These are phyloP conservation scores for Drosophila prostipennis DNA, from an alignment of 2,888 invertebrate genomes.

Conservation along the genomic window DNA sequence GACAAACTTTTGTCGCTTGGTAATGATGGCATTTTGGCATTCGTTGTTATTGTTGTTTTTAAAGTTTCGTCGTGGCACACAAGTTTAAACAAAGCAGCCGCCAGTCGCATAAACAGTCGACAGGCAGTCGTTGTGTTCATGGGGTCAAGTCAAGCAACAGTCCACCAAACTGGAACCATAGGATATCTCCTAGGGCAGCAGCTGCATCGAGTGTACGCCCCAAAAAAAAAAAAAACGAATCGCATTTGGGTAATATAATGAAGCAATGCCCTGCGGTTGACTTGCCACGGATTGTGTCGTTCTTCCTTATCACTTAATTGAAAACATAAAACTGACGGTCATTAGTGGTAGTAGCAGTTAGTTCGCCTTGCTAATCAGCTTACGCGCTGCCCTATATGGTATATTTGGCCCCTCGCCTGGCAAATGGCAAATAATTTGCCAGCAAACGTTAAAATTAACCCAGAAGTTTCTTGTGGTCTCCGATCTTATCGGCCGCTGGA, in stretches of 20 bases:
- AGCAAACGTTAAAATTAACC: no score
- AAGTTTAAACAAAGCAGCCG: conserved; percentile 80
- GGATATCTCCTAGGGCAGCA: conserved; percentile 9
- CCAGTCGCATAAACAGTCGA: conserved; percentile 79
- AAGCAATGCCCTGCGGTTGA: conserved; percentile 4
- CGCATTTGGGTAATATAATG: conserved; percentile 3
- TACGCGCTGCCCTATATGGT: conserved; percentile 32
- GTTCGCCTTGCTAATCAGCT: conserved; percentile 65
- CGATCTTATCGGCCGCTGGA: conserved; percentile 26
- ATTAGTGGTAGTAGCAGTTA: conserved; percentile 23
- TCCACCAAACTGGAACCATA: no score
- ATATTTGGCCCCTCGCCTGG: conserved; percentile 3
- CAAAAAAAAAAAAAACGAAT: neutral
- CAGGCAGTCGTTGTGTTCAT: conserved; percentile 73
- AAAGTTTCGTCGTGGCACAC: conserved; percentile 71
- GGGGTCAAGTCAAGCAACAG: conserved; percentile 59
- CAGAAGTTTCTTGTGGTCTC: conserved; percentile 16
- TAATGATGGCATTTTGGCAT: conserved; percentile 80
- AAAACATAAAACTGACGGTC: conserved; percentile 49
- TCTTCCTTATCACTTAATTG: conserved; percentile 61
- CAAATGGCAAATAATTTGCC: conserved; percentile 15
- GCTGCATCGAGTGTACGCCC: conserved; percentile 44
- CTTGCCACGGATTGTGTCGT: neutral
- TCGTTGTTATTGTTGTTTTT: conserved; percentile 60
- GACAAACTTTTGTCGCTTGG: conserved; percentile 80